Conservation (phyloP, 2,888 invertebrate genomes). For the Rhagonycha fulva region DNA sequence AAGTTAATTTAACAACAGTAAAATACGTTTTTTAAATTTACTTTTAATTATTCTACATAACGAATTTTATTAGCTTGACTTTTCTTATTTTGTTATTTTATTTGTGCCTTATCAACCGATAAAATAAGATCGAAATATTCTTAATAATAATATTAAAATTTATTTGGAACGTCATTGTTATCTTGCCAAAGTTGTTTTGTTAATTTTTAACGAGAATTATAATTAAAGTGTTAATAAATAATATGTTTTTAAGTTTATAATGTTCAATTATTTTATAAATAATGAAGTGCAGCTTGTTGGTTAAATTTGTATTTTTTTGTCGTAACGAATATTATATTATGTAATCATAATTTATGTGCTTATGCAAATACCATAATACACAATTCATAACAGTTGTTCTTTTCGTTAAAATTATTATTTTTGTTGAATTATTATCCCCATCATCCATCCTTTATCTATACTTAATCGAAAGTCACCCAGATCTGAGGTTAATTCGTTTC, state of each 20-base stretch:
- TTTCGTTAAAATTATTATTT: not conserved
- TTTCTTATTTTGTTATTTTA: not conserved
- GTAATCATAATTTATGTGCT: not conserved
- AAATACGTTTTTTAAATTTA: no score
- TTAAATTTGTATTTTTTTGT: not conserved
- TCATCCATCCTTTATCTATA: not conserved
- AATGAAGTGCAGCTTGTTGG: not conserved
- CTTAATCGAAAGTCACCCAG: not conserved
- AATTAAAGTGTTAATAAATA: not conserved
- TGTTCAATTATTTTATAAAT: not conserved
- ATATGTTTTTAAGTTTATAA: not conserved
- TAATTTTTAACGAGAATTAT: not conserved
- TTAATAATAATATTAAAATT: not conserved
- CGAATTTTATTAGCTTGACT: not conserved
- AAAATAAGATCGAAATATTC: not conserved
- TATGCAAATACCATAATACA: not conserved
- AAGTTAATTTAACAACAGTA: no score
- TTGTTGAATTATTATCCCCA: not conserved
- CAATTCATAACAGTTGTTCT: not conserved
- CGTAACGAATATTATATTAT: not conserved
- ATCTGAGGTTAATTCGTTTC: not conserved
- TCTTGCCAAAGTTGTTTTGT: not conserved
- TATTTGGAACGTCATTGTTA: not conserved
- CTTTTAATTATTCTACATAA: no score
- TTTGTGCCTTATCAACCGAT: not conserved